Evolutionary conservation across 2,888 invertebrate species (phyloP).

Genomic region (Mechanitis mazaeus): DNA sequence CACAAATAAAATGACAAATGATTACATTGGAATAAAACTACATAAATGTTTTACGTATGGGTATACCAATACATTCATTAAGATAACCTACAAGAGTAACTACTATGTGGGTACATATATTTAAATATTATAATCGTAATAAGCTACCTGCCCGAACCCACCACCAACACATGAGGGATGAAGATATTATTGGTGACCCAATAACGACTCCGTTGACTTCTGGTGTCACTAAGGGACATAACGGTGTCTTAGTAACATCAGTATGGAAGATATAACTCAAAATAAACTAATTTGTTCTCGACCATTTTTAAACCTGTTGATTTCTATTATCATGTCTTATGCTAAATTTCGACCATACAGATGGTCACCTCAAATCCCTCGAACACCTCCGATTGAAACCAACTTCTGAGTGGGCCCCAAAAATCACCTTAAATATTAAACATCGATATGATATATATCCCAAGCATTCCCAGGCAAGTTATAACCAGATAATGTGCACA

Average conservation of each 20-base stretch:
- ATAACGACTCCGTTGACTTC: neutral
- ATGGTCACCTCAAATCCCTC: constrained; percentile 3
- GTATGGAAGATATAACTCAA: constrained; percentile 4
- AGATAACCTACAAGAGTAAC: constrained; percentile 14
- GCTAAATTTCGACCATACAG: neutral
- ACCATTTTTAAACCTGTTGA: neutral
- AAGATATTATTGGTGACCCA: neutral
- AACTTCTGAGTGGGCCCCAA: neutral
- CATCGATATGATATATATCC: neutral
- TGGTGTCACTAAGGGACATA: constrained; percentile 4
- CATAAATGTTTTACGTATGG: constrained; percentile 10
- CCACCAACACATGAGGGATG: constrained; percentile 17
- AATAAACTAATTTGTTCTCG: neutral
- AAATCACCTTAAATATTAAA: neutral
- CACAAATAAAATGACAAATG: constrained; percentile 5
- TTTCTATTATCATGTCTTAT: neutral
- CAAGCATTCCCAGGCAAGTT: neutral
- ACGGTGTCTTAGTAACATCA: constrained; percentile 4
- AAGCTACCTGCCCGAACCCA: constrained; percentile 20
- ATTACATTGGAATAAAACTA: constrained; percentile 13
- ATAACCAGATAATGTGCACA: constrained; percentile 1
- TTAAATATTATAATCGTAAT: constrained; percentile 14
- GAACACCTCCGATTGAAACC: constrained; percentile 1
- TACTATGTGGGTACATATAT: constrained; percentile 17
- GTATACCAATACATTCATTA: constrained; percentile 14